These are phyloP conservation scores for Prosopocoilus inquinatus DNA, from an alignment of 2,888 invertebrate species.

Conservation along the genomic window DNA sequence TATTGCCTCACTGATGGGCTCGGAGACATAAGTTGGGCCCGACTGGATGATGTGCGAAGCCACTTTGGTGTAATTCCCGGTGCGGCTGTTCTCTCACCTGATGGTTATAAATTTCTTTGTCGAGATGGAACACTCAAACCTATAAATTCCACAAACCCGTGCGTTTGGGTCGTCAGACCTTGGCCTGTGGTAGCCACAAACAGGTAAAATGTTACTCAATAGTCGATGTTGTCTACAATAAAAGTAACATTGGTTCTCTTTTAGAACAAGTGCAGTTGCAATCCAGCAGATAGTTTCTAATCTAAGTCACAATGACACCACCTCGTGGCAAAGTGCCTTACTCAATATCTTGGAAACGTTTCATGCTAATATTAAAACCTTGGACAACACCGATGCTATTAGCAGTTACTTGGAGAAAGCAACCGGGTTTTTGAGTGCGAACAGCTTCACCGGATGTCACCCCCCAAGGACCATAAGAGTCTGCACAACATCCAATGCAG, in stretches of 20 bases:
- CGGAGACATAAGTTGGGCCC: conserved; percentile 83
- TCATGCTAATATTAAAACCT: conserved; percentile 53
- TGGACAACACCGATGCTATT: conserved; percentile 62
- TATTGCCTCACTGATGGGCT: conserved; percentile 73
- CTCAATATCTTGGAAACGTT: conserved; percentile 61
- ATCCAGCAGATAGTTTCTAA: conserved; percentile 54
- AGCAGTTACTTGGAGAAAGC: conserved; percentile 66
- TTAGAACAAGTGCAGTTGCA: conserved; percentile 52
- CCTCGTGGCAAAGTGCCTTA: conserved; percentile 59
- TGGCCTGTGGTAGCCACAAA: conserved; percentile 74
- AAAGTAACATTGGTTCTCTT: not conserved
- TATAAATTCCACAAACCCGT: conserved; percentile 59
- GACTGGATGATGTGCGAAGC: conserved; percentile 63
- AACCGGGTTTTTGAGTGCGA: conserved; percentile 61
- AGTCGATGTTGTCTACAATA: too few relatives aligned
- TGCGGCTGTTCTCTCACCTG: conserved; percentile 44
- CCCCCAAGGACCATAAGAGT: conserved; percentile 61
- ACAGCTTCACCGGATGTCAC: conserved; percentile 67
- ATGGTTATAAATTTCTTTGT: conserved; percentile 70
- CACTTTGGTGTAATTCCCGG: conserved; percentile 63
- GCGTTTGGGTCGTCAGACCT: conserved; percentile 76
- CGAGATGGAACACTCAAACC: conserved; percentile 69
- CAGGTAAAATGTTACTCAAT: conserved; percentile 49
- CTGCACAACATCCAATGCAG: conserved; percentile 69
- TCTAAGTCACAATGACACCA: conserved; percentile 45